Evolutionary conservation across 2,888 invertebrate species (phyloP), one percentile per base, ranked within the genome.

Genomic region (Celastrina argiolus): DNA sequence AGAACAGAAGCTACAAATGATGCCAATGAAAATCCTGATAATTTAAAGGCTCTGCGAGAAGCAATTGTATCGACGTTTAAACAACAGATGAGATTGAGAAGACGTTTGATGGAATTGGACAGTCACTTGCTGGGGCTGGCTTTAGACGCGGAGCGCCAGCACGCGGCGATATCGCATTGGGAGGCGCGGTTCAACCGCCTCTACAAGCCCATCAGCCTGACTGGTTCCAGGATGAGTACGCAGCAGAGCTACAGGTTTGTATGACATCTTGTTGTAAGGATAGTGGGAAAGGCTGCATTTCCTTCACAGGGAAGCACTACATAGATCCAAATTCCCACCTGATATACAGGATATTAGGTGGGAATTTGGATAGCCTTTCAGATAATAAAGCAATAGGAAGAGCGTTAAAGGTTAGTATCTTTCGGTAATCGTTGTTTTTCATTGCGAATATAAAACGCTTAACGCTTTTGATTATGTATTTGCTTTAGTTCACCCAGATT

Each of bases 21-120:
- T 71, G 81, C 80, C 8, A 81, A 81, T 39, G 83, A 82, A 71
- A 87, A 72, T 67, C 81, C 87, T 59, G 83, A 87, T 0, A 93
- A 93, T 74, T 84, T 95, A 10, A 93, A 94, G 71, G 93, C 93
- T 28, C 84, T 98, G 26, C 93, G 97, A 45, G 97, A 97, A 75
- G 96, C 97, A 74, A 96, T 98, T 58, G 95, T 98, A 4, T 93
- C 95, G 0, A 96, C 96, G 0, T 98, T 98, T 82, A 96, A 97
- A 78, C 97, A 97, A 73, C 98, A 98, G 84, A 98, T 98, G 97
- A 94, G 97, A 70, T 87, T 98, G 41, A 92, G 98, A 74, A 92
- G 96, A 39, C 94, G 96, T 65, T 88, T 99, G 31, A 95, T 98
- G 94, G 97, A 98, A 81, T 93, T 98, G 12, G 98, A 98, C 83